Conservation (phyloP, 2,113 vertebrate species). For the Sminthopsis crassicaudata region DNA sequence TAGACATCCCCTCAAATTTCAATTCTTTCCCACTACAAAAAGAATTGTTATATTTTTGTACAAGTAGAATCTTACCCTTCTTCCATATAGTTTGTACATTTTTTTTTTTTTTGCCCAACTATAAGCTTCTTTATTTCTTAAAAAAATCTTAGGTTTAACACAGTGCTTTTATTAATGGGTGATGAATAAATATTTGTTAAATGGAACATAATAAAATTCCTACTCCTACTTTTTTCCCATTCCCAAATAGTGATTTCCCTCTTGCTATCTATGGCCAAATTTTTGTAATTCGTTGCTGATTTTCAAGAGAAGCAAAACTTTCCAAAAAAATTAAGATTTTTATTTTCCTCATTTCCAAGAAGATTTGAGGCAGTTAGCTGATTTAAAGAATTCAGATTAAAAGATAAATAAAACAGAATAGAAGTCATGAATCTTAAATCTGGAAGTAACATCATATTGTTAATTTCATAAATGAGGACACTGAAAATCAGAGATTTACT, state of each 20-base stretch:
- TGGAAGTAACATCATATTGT: neutral
- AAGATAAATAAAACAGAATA: neutral
- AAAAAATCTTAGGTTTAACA: neutral
- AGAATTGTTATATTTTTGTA: no score
- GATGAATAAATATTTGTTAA: no score
- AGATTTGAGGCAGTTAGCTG: neutral
- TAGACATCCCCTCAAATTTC: no score
- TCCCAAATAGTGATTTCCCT: neutral
- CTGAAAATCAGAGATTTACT: neutral
- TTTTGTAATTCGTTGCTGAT: neutral
- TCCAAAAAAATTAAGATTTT: neutral
- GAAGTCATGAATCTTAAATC: neutral
- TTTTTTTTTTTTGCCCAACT: no score
- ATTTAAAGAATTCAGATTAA: neutral
- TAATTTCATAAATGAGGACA: neutral
- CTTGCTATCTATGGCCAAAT: neutral
- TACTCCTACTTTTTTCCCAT: neutral
- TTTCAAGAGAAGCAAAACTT: conserved; percentile 3
- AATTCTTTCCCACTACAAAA: no score
- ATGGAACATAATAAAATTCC: no score
- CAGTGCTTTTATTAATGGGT: no score
- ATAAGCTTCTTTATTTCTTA: no score
- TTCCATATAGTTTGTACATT: no score
- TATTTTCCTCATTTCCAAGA: conserved; percentile 10
- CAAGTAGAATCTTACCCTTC: no score